Conservation (phyloP, 2,888 invertebrate genomes). For the Steinernema carpocapsae region DNA sequence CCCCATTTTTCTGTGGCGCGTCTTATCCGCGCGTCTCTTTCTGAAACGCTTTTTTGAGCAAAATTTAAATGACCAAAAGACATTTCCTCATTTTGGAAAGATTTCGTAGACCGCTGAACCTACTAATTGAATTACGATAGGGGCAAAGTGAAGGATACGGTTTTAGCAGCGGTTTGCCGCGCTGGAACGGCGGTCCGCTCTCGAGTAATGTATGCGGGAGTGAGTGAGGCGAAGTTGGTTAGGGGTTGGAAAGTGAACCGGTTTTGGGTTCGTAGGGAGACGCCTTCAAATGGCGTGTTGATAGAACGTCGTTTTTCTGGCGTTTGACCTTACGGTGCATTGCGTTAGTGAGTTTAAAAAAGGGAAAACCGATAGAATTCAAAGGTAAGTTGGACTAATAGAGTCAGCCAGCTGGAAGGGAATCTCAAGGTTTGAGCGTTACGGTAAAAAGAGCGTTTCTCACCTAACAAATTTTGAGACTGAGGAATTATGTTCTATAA, state of each 20-base stretch:
- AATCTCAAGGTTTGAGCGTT: no score
- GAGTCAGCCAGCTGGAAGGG: no score
- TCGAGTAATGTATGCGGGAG: conserved; percentile 10
- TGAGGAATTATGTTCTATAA: no score
- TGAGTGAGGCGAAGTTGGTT: conserved; percentile 2
- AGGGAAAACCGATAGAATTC: neutral
- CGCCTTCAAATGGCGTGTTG: conserved; percentile 17
- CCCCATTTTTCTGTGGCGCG: neutral
- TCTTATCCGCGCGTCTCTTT: neutral
- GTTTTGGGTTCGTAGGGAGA: neutral
- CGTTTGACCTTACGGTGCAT: conserved; percentile 24
- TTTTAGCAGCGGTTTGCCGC: neutral
- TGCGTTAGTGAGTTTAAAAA: conserved; percentile 3
- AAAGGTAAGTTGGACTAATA: no score
- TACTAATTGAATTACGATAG: conserved; percentile 10
- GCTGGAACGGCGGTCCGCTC: conserved; percentile 12
- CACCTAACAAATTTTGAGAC: no score
- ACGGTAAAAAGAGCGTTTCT: no score
- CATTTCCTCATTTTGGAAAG: no score
- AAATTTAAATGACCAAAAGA: no score
- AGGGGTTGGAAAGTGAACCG: neutral
- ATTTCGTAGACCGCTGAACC: no score
- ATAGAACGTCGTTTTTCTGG: neutral
- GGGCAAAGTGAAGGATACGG: neutral
- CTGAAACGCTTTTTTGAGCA: no score